These are phyloP conservation scores for Pangasianodon gigas DNA, from an alignment of 2,113 vertebrate genomes.

Conservation along the genomic window DNA sequence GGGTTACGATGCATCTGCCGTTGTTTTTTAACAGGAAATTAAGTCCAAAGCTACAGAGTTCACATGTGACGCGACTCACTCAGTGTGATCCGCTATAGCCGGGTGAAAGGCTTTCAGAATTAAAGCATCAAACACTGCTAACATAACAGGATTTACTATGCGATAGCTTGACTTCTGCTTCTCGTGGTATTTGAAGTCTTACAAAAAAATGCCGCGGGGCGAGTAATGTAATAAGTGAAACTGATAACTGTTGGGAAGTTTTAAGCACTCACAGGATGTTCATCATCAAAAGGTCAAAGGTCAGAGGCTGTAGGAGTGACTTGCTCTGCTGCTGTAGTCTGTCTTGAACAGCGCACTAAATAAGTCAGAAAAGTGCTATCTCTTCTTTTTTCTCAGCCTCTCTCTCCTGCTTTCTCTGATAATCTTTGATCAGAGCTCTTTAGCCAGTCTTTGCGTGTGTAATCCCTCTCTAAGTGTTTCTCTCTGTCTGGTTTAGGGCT, in stretches of 20 bases:
- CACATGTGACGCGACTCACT: background rate
- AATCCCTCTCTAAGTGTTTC: slow-evolving; percentile 27
- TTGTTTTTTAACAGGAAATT: slow-evolving; percentile 9
- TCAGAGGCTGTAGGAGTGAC: background rate
- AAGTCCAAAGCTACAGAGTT: slow-evolving; percentile 10
- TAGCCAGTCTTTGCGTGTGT: background rate
- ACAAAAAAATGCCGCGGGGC: background rate
- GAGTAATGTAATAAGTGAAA: slow-evolving; percentile 15
- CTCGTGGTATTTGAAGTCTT: background rate
- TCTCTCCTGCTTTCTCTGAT: background rate
- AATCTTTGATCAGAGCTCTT: slow-evolving; percentile 29
- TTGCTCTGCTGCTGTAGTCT: background rate
- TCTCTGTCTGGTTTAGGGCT: slow-evolving; percentile 23
- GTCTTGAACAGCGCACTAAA: background rate
- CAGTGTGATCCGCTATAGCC: background rate
- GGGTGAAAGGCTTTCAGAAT: background rate
- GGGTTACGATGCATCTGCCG: background rate
- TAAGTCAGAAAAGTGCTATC: slow-evolving; percentile 6
- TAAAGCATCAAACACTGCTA: background rate
- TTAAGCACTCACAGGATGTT: background rate
- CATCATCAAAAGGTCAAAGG: slow-evolving; percentile 19
- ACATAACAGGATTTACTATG: background rate
- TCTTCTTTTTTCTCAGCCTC: background rate
- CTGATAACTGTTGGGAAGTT: slow-evolving; percentile 23
- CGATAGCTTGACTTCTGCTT: background rate